Percentiles rank a stretch among this genome's conserved stretches.
Conservation (phyloP, 2,113 vertebrate species). For the Daboia siamensis region DNA sequence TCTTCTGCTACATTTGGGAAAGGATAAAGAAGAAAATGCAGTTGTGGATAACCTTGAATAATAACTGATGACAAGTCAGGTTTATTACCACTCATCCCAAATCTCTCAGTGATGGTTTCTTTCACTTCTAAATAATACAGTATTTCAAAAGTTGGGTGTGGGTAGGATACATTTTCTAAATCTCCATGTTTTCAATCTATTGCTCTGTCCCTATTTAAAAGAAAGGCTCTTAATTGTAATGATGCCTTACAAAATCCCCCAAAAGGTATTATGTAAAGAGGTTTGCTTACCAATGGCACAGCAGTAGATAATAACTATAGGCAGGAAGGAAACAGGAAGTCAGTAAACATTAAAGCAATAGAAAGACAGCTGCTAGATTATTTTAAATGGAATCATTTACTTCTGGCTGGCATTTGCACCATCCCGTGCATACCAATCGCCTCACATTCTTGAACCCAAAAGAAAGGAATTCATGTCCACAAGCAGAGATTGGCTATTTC, state of each 20-base stretch:
- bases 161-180: background rate
- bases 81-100: background rate
- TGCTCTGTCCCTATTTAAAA: background rate
- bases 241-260: background rate
- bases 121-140: background rate
- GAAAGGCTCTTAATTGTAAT: conserved; percentile 27
- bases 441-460: conserved; percentile 18
- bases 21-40: background rate
- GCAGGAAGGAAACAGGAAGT: conserved; percentile 40
- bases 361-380: conserved; percentile 8
- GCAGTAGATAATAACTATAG: conserved; percentile 5
- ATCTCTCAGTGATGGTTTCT: background rate
- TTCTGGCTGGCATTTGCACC: conserved; percentile 15
- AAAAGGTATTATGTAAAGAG: background rate
- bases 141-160: background rate
- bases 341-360: conserved; percentile 41
- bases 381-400: conserved; percentile 36
- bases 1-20: background rate
- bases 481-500: background rate
- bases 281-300: conserved; percentile 36
- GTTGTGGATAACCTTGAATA: background rate
- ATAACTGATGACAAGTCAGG: background rate
- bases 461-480: background rate
- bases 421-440: conserved; percentile 2
- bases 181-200: background rate